phyloP scores from a whole-genome alignment of 1,140 invertebrate species.

The Scaptodrosophila lebanonensis region DNA sequence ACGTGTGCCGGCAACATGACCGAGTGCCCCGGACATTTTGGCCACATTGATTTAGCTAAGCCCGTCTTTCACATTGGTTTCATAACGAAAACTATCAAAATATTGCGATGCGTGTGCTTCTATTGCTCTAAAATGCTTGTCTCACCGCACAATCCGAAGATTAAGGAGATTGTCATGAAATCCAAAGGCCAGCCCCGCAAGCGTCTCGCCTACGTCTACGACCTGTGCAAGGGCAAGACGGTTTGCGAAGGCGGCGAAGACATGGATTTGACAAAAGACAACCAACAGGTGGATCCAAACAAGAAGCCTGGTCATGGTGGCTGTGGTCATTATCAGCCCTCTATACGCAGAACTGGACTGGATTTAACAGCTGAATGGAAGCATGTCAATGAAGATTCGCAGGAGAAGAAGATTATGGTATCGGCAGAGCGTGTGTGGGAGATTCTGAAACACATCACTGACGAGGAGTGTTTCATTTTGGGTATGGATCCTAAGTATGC shows the following conservation, averaged over 20 bases:
- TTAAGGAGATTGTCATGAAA: constrained; percentile 98
- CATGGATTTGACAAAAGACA: constrained; percentile 92
- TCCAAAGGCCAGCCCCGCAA: constrained; percentile 98
- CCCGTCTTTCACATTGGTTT: constrained; percentile 99
- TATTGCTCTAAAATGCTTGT: constrained; percentile 97
- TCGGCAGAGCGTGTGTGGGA: constrained; percentile 97
- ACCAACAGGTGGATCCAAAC: constrained; percentile 79
- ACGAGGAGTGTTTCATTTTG: constrained; percentile 97
- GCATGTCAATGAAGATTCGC: constrained; percentile 97
- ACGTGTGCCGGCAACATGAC: constrained; percentile 99
- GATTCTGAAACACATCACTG: constrained; percentile 97
- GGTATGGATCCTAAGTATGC: constrained; percentile 98
- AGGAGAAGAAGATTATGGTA: constrained; percentile 95
- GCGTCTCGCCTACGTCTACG: constrained; percentile 96
- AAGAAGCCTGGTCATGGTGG: constrained; percentile 93
- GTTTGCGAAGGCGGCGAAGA: constrained; percentile 99
- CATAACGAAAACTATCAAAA: constrained; percentile 97
- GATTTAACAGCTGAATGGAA: constrained; percentile 99
- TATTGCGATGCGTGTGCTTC: constrained; percentile 97
- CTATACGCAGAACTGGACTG: constrained; percentile 90
- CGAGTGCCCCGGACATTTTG: constrained; percentile 99
- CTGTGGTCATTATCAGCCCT: constrained; percentile 98
- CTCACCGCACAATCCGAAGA: constrained; percentile 96
- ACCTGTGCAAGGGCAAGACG: constrained; percentile 98
- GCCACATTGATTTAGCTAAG: constrained; percentile 98